phyloP scores from a whole-genome alignment of 2,888 invertebrate species.

The Spilosoma lubricipeda region DNA sequence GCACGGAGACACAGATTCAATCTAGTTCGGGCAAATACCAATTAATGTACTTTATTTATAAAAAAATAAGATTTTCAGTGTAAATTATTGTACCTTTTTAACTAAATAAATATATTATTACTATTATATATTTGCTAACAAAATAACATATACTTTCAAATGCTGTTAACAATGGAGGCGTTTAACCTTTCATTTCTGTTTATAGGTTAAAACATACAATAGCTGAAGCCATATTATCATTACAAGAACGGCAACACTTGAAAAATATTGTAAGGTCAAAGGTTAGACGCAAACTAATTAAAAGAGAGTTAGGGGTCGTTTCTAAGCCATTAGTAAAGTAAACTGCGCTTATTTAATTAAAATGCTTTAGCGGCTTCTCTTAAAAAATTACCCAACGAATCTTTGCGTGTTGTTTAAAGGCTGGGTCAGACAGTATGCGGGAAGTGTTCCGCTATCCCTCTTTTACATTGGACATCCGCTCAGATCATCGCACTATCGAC shows the following conservation, averaged over 20 bases:
- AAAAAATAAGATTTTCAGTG: too few relatives aligned
- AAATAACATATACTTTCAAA: neutral
- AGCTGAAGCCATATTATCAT: neutral
- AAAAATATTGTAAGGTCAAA: neutral
- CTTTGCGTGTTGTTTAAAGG: neutral
- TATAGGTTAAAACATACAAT: neutral
- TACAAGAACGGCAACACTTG: neutral
- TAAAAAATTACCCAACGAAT: conserved; percentile 1
- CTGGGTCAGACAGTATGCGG: neutral
- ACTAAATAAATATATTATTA: too few relatives aligned
- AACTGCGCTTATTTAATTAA: conserved; percentile 11
- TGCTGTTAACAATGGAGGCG: neutral
- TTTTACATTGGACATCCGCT: neutral
- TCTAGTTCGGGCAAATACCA: too few relatives aligned
- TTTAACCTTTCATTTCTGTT: neutral
- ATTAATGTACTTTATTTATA: too few relatives aligned
- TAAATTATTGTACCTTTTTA: too few relatives aligned
- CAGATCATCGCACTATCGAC: neutral
- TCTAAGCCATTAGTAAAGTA: conserved; percentile 8
- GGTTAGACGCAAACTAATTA: neutral
- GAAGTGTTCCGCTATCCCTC: neutral
- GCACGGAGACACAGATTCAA: too few relatives aligned
- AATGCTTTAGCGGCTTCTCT: neutral
- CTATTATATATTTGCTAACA: too few relatives aligned
- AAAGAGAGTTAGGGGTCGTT: conserved; percentile 6